Evolutionary conservation across 2,797 vertebrate species (phyloP).

Genomic region (Anas bahamensis): DNA sequence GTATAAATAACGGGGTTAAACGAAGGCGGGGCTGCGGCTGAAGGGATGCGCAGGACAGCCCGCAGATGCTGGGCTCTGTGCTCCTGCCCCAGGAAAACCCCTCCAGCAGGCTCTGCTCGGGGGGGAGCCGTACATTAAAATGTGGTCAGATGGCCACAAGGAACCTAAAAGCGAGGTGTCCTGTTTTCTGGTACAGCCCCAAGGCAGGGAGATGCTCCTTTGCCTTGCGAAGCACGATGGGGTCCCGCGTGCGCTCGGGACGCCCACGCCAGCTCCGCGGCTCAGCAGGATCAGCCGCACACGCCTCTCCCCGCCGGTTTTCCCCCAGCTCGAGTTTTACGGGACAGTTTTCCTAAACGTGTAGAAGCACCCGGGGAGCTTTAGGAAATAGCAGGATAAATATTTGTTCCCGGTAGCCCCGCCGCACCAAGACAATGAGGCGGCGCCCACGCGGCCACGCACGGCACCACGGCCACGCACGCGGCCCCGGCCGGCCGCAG

Average conservation of each 20-base stretch:
- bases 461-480: not conserved
- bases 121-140: not conserved
- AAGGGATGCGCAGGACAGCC: not conserved
- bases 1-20: constrained; percentile 63
- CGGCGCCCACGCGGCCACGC: not conserved
- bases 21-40: constrained; percentile 10
- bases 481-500: rapidly evolving
- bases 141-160: not conserved
- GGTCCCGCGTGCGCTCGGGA: not conserved
- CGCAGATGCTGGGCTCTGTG: not conserved
- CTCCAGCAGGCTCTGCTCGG: not conserved
- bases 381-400: constrained; percentile 52
- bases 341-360: constrained; percentile 46
- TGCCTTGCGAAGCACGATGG: not conserved
- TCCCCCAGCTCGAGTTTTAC: not conserved
- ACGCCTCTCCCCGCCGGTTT: not conserved
- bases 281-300: not conserved
- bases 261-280: not conserved
- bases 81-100: not conserved
- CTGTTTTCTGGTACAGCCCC: not conserved
- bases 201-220: no score
- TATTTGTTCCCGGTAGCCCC: constrained; percentile 53
- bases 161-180: not conserved
- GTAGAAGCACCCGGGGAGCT: constrained; percentile 49
- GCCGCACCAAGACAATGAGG: constrained; percentile 34